Evolutionary conservation across 2,888 invertebrate species (phyloP), one percentile per base, ranked within the genome.

Genomic region (Barypeithes pellucidus): DNA sequence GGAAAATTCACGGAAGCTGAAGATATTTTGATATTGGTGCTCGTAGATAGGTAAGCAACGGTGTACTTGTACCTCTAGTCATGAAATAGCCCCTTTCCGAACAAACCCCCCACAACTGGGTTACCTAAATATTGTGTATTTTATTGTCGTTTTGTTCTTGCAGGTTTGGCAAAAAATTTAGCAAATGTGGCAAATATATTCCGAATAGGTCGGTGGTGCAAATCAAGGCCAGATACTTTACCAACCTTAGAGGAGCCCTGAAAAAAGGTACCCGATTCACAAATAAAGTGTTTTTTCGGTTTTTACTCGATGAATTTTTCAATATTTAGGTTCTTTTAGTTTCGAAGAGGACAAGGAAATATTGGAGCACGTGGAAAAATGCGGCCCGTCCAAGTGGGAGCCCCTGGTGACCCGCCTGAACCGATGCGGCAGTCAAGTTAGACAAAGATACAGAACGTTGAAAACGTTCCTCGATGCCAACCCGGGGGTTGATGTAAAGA

Each of bases 1-100:
- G 91, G 89, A 80, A 86, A 89, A 75, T 94, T 94, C 81, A 87
- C 91, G 0, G 84, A 87, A 0, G 90, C 90, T 69, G 94, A 94
- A 84, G 93, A 94, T 82, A 83, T 89, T 9, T 87, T 90, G 1
- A 85, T 94, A 20, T 81, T 91, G n/a, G 88, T 90, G 8, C 90
- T 91, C 71, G 86, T 90, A 0, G 85, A 89, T 50, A 89, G 89
- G 77, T 73, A 63, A 59, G 61, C n/a, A 20, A 2, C 7, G 29
- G 29, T 9, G n/a, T n/a, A n/a, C n/a, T n/a, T n/a, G n/a, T n/a
- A n/a, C n/a, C n/a, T n/a, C n/a, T n/a, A n/a, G n/a, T n/a, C n/a
- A n/a, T n/a, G n/a, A n/a, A n/a, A n/a, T n/a, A n/a, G n/a, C n/a
- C n/a, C n/a, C n/a, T n/a, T n/a, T n/a, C n/a, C n/a, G n/a, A n/a